Conservation (phyloP, 2,797 vertebrate genomes). For the Luscinia luscinia region DNA sequence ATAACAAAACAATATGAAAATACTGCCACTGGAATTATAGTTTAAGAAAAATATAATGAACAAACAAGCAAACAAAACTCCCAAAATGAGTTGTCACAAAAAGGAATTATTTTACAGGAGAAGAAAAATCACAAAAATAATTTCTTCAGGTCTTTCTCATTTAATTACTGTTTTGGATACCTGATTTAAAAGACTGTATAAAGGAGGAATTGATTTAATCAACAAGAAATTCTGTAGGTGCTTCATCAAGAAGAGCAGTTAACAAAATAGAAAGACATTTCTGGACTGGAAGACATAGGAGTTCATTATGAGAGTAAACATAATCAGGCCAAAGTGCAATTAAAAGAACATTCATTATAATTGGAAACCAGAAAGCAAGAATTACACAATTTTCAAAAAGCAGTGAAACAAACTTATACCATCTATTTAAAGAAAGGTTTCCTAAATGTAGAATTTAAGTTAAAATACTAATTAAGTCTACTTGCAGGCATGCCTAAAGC, state of each 20-base stretch:
- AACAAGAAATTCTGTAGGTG: conserved; percentile 49
- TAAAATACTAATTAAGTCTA: neutral
- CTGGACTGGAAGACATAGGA: conserved; percentile 28
- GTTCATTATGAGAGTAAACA: conserved; percentile 41
- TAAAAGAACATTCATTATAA: conserved; percentile 32
- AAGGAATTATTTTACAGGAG: neutral
- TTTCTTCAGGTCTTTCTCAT: conserved; percentile 34
- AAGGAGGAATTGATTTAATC: conserved; percentile 54
- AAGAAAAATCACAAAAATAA: neutral
- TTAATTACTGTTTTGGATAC: conserved; percentile 48
- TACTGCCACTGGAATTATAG: neutral
- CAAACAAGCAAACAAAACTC: neutral
- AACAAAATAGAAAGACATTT: conserved; percentile 56
- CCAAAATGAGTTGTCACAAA: neutral
- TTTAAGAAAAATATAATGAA: neutral
- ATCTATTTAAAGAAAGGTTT: neutral
- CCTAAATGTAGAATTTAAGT: neutral
- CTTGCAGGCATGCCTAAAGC: neutral
- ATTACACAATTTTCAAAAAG: conserved; percentile 3
- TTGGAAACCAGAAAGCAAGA: conserved; percentile 26
- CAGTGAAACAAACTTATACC: neutral
- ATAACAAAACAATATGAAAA: neutral
- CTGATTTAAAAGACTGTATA: conserved; percentile 10
- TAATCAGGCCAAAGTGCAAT: conserved; percentile 42
- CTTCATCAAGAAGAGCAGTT: conserved; percentile 54